A percentile compares a stretch with the other conserved stretches of the same genome.
phyloP scores from a whole-genome alignment of 2,113 vertebrate genomes.

The Struthio camelus region DNA sequence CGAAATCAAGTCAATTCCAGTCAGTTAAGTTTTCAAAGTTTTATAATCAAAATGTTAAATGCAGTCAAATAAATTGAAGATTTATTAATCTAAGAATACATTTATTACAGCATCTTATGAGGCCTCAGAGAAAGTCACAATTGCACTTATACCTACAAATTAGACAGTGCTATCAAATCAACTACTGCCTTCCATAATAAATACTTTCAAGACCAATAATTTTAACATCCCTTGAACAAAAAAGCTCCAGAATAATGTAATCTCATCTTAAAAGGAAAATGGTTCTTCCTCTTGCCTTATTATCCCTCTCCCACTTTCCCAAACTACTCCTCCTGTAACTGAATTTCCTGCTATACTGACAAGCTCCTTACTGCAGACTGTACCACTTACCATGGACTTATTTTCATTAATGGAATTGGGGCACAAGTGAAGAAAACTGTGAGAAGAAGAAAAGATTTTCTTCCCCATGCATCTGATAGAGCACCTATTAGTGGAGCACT shows the following conservation, averaged over 20 bases:
- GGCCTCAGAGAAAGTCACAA: background rate
- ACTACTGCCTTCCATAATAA: background rate
- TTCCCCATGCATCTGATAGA: conserved; percentile 89
- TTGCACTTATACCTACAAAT: background rate
- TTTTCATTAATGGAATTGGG: conserved; percentile 89
- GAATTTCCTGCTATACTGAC: background rate
- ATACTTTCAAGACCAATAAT: background rate
- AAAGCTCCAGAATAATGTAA: background rate
- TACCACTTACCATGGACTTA: conserved; percentile 86
- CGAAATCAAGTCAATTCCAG: background rate
- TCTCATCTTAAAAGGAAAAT: background rate
- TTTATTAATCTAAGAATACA: background rate
- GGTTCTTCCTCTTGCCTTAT: background rate
- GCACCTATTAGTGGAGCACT: conserved; percentile 90
- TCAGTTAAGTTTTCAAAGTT: background rate
- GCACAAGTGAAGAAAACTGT: conserved; percentile 92
- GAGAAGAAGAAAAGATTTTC: conserved; percentile 86
- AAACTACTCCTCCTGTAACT: background rate
- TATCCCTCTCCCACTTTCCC: background rate
- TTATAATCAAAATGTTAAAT: background rate
- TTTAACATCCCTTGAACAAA: background rate
- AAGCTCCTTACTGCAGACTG: background rate
- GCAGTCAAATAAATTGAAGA: background rate
- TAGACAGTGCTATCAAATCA: background rate
- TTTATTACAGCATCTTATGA: background rate